Base-by-base conservation (phyloP, 2,113 vertebrate genomes). In the Chionodraco myersi region DNA sequence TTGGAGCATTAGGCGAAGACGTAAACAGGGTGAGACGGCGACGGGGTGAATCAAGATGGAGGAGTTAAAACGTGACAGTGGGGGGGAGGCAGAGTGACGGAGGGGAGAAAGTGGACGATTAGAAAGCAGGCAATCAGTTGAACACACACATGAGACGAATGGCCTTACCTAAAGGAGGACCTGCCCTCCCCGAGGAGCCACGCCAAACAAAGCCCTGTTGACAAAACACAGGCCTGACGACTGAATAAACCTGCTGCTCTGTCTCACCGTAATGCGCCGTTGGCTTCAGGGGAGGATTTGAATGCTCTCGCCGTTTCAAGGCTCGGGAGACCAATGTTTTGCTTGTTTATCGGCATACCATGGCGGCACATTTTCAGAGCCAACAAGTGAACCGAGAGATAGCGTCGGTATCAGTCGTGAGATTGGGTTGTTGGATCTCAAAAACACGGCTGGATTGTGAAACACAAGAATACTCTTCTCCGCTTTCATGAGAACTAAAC, bases 221-320 rank as follows among this genome's bases (percentile, higher is more conserved):
- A 86, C 90, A 86, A 90, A 93, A 82, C 84, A 78, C 79, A 13
- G 45, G 51, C 52, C 47, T 59, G 88, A 85, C 81, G 82, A 87
- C 82, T 23, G 71, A 81, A 67, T 70, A 74, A 84, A 89, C 87
- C 84, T 79, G 81, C 81, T 84, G 84, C 81, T 84, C 77, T 12
- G 6, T 87, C 79, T 86, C 79, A 86, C 90, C 87, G 81, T 87
- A 92, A 86, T 86, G 80, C 60, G 75, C 71, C 10, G 41, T 64
- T 72, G 45, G 58, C 83, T 82, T 77, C 57, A 71, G 83, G 79
- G 61, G 36, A 88, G 68, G 68, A 84, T 88, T 89, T 86, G 85
- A 86, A 86, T 44, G 82, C 44, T 77, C 30, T 53, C 84, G 88
- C 81, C 61, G 58, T 85, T 88, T 81, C 82, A 78, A 80, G 79